These are phyloP conservation scores for Liposcelis brunnea DNA, from an alignment of 2,888 invertebrate species.

Conservation along the genomic window DNA sequence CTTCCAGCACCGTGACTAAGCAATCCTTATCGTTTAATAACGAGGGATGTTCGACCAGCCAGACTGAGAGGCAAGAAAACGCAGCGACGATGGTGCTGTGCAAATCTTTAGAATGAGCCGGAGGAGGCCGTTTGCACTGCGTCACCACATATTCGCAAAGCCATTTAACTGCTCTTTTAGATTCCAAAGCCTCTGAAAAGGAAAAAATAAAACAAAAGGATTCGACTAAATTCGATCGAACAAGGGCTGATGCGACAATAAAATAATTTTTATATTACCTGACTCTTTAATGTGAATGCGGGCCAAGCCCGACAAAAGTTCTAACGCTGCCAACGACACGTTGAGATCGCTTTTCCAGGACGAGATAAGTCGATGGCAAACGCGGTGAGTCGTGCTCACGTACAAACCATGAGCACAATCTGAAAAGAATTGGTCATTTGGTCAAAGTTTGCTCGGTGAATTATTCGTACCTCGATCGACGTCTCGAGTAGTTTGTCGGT, in stretches of 20 bases:
- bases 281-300: slow-evolving; percentile 76
- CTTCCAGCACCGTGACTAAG: slow-evolving; percentile 83
- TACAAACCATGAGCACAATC: slow-evolving; percentile 78
- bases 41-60: slow-evolving; percentile 82
- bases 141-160: slow-evolving; percentile 94
- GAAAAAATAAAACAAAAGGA: slow-evolving; percentile 10
- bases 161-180: slow-evolving; percentile 89
- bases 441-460: too few relatives aligned
- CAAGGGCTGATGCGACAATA: background rate
- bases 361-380: slow-evolving; percentile 86
- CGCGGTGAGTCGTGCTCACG: slow-evolving; percentile 80
- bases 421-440: slow-evolving; percentile 26
- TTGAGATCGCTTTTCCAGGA: slow-evolving; percentile 93
- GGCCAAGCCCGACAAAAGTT: slow-evolving; percentile 77
- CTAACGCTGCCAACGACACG: slow-evolving; percentile 82
- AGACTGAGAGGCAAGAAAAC: slow-evolving; percentile 76
- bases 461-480: too few relatives aligned
- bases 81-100: slow-evolving; percentile 91
- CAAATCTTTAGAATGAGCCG: slow-evolving; percentile 79
- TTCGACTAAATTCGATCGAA: slow-evolving; percentile 5
- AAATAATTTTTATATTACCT: slow-evolving; percentile 43
- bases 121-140: slow-evolving; percentile 88
- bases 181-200: slow-evolving; percentile 64
- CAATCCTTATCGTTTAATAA: slow-evolving; percentile 83
- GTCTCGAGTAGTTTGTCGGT: too few relatives aligned